Evolutionary conservation across 2,888 invertebrate species (phyloP), one percentile per base, ranked within the genome.

Genomic region (Adelognathus sp.): DNA sequence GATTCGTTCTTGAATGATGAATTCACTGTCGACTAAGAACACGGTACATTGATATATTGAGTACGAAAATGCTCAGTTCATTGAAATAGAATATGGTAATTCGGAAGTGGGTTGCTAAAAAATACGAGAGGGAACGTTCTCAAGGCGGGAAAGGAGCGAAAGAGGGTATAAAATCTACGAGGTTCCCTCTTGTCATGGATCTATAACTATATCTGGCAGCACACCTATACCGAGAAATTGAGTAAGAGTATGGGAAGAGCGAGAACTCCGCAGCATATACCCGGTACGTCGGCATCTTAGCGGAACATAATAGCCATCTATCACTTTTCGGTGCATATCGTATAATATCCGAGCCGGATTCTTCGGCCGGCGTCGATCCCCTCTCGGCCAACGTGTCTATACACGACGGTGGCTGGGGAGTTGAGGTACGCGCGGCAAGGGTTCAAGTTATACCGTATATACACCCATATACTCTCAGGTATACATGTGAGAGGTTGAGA

Each of bases 231-330:
- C 16, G 52, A 14, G 29, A 41, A 66, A 52, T 24, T 24, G 44
- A 33, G 41, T 56, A 46, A 21, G 44, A 60, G 61, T 24, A 41
- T 36, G 18, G 56, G 60, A 36, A 60, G 46, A 67, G 39, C 27
- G 27, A 56, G 72, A 18, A 52, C 39, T 64, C 33, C 44, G 36
- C 54, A 24, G 46, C 27, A 16, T 70, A 69, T 58, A 64, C 60
- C 70, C 64, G 76, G 81, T 78, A 69, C 69, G 81, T 81, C 73
- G 67, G 85, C 85, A 85, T 87, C 85, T 89, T 86, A 86, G 86
- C 86, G 85, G 84, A 87, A 88, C 87, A 86, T 87, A 88, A 88
- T 88, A 86, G 86, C 85, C 86, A 89, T 90, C 87, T 88, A 88
- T 90, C 88, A 88, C 86, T 83, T 87, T 85, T 84, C 80, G 86